Percentiles rank a stretch among this genome's conserved stretches.
Conservation (phyloP, 2,797 vertebrate genomes). For the Acrossocheilus fasciatus region DNA sequence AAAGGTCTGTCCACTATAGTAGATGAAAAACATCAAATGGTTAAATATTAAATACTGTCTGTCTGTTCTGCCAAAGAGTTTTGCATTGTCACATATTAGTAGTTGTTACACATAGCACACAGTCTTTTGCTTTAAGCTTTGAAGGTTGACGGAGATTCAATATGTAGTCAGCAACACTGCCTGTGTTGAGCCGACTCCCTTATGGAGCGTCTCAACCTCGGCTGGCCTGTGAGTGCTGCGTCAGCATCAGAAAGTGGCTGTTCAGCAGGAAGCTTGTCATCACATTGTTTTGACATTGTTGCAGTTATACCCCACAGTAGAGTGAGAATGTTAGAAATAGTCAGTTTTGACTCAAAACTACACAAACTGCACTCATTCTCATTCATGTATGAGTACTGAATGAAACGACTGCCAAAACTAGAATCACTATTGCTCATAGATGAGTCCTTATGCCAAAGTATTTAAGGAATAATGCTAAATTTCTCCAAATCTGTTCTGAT, state of each 20-base stretch:
- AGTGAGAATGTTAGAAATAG: neutral
- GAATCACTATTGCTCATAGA: neutral
- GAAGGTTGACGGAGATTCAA: constrained; percentile 14
- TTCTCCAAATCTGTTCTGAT: neutral
- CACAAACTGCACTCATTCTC: neutral
- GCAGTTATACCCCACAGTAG: neutral
- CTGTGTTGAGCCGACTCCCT: constrained; percentile 26
- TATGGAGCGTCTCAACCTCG: constrained; percentile 40
- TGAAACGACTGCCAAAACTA: neutral
- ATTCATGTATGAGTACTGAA: neutral
- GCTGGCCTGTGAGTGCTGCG: constrained; percentile 42
- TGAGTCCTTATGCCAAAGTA: neutral
- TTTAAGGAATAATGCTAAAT: neutral
- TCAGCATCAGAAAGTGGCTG: constrained; percentile 55
- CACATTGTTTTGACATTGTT: constrained; percentile 58
- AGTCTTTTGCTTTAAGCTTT: constrained; percentile 3
- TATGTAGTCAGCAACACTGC: constrained; percentile 23
- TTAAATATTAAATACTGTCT: neutral
- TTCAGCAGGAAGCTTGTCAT: constrained; percentile 59
- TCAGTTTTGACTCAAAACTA: neutral
- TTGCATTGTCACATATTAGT: constrained; percentile 1
- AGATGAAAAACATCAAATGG: neutral
- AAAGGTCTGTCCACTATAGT: neutral
- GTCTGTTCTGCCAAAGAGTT: neutral
- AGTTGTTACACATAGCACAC: neutral